A percentile compares a stretch with the other conserved stretches of the same genome.
These are phyloP conservation scores for Andricus curvator DNA, from an alignment of 2,888 invertebrate genomes.

Conservation along the genomic window DNA sequence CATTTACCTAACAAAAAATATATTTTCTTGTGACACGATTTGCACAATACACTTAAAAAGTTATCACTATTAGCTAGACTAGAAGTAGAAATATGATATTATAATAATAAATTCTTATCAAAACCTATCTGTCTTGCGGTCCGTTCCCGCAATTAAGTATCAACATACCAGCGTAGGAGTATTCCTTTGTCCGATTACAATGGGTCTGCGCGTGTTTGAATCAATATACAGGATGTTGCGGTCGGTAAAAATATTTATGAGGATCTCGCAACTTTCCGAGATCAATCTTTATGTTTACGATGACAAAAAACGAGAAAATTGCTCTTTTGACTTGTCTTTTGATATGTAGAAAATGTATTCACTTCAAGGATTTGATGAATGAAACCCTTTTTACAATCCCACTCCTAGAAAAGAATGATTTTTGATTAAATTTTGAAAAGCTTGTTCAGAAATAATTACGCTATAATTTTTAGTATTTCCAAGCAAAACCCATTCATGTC, in stretches of 20 bases:
- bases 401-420: background rate
- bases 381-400: background rate
- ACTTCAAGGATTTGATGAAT: background rate
- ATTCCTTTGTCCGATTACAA: conserved; percentile 17
- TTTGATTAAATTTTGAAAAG: too few relatives aligned
- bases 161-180: conserved; percentile 28
- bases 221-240: conserved; percentile 27
- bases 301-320: background rate
- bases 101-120: too few relatives aligned
- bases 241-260: conserved; percentile 24
- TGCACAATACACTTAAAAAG: too few relatives aligned
- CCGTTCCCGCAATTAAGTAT: conserved; percentile 34
- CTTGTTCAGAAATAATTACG: too few relatives aligned
- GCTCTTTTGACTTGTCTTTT: background rate
- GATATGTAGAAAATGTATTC: background rate
- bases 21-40: too few relatives aligned
- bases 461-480: too few relatives aligned
- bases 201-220: background rate
- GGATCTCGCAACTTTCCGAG: background rate
- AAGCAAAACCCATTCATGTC: too few relatives aligned
- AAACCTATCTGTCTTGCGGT: background rate
- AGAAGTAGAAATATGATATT: too few relatives aligned
- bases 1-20: too few relatives aligned
- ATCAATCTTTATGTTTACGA: background rate
- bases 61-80: too few relatives aligned